Base-by-base conservation (phyloP, 2,797 vertebrate species). In the Discoglossus pictus region DNA sequence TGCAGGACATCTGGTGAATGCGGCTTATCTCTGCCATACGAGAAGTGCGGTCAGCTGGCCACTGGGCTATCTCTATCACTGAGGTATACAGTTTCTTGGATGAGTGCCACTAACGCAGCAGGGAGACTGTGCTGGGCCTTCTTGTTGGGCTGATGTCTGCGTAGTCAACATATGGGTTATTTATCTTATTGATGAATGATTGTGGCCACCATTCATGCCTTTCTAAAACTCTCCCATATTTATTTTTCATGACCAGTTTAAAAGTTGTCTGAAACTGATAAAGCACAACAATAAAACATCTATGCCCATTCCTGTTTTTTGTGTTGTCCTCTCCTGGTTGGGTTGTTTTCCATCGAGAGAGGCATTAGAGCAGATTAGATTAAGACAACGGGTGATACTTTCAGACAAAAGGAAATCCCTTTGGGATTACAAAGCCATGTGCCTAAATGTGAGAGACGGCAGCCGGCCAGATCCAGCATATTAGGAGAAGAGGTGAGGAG, bases 41-140 rank as follows among this genome's bases (percentile, higher is more conserved):
- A 53, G 47, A 44, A 31, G 36, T 61, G 18, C 3, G 27, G 51
- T 35, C 56, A 60, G 51, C 55, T 68, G 65, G 65, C 40, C 39
- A 13, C 27, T 47, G 17, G 3, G 23, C 16, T 61, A 52, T 61
- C 65, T 52, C 27, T 2, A 51, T 52, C 47, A 24, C 47, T 8
- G 16, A 38, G 38, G 65, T 55, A 61, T 68, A 51, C 21, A 44
- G 65, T 68, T 68, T 52, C 65, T 43, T 60, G 25, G 44, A 38
- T 50, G 42, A 42, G 53, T 48, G 46, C 53, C 8, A 31, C 47
- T 13, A 42, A 35, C 24, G 17, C 16, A 64, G 38, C 18, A 21
- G 20, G 43, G 21, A 42, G 46, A 39, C 55, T 23, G 54, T 47
- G 51, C 44, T 54, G 62, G 50, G 38, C 51, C 27, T 46, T 43